Evolutionary conservation across 2,797 vertebrate genomes (phyloP).

Genomic region (Dromococcyx pavoninus): DNA sequence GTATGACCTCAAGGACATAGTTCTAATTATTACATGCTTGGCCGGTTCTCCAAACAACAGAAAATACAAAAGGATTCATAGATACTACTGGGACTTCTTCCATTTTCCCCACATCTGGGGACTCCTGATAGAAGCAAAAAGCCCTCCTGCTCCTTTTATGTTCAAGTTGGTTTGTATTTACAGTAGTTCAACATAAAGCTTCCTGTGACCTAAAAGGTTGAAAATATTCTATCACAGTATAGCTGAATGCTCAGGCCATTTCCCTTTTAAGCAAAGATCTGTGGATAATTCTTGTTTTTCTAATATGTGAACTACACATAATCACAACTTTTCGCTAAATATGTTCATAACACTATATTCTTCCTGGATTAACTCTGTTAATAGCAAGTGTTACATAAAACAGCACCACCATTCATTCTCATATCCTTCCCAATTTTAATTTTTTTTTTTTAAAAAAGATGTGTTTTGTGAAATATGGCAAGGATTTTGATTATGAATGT

Average conservation of each 20-base stretch:
- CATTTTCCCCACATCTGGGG: not conserved
- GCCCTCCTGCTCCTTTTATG: not conserved
- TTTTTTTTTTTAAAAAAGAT: not conserved
- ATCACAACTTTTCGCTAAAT: not conserved
- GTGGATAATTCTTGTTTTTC: not conserved
- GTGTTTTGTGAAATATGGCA: not conserved
- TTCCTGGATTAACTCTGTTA: not conserved
- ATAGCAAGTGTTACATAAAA: not conserved
- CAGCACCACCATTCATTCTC: not conserved
- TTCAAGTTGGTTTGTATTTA: constrained; percentile 10
- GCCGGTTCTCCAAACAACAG: not conserved
- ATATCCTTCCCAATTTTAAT: not conserved
- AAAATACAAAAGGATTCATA: not conserved
- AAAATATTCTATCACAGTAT: not conserved
- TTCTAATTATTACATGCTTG: constrained; percentile 39
- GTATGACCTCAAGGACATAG: constrained; percentile 13
- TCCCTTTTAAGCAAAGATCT: not conserved
- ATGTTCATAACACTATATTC: not conserved
- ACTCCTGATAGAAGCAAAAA: not conserved
- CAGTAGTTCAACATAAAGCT: not conserved
- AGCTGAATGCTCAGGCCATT: not conserved
- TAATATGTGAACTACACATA: not conserved
- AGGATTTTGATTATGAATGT: not conserved
- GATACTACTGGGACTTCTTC: not conserved
- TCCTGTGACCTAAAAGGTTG: not conserved